Conservation (phyloP, 2,113 vertebrate species). For the Colistium nudipinnis region DNA sequence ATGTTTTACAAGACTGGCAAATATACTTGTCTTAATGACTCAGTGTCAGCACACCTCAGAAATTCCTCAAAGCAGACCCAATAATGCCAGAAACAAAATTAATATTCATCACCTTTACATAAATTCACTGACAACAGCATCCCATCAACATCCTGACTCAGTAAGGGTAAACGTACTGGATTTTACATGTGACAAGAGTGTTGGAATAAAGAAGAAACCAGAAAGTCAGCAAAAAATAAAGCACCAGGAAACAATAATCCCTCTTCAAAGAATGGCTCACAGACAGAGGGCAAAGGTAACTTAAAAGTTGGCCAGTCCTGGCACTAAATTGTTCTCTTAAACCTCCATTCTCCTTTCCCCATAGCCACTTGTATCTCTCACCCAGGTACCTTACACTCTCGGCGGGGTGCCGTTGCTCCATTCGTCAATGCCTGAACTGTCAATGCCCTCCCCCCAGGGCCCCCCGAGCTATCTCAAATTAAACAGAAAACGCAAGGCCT, state of each 20-base stretch:
- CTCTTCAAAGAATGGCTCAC: constrained; percentile 28
- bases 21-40: background rate
- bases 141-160: constrained; percentile 20
- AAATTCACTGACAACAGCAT: constrained; percentile 17
- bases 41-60: background rate
- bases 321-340: constrained; percentile 41
- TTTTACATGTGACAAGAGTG: constrained; percentile 28
- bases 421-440: constrained; percentile 62
- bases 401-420: constrained; percentile 59
- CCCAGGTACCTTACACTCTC: constrained; percentile 58
- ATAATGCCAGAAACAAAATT: constrained; percentile 4
- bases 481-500: constrained; percentile 60
- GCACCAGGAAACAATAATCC: constrained; percentile 57
- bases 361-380: constrained; percentile 56
- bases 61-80: background rate
- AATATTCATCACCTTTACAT: constrained; percentile 20
- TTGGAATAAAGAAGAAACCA: constrained; percentile 56
- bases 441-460: constrained; percentile 30
- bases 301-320: constrained; percentile 34
- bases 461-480: constrained; percentile 55
- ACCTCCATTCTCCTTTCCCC: constrained; percentile 39
- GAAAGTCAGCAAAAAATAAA: constrained; percentile 57
- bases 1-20: background rate
- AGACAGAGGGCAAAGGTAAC: constrained; percentile 55
- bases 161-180: constrained; percentile 28